These are phyloP conservation scores for Cryptosula pallasiana DNA, from an alignment of 2,888 invertebrate genomes.

Conservation along the genomic window DNA sequence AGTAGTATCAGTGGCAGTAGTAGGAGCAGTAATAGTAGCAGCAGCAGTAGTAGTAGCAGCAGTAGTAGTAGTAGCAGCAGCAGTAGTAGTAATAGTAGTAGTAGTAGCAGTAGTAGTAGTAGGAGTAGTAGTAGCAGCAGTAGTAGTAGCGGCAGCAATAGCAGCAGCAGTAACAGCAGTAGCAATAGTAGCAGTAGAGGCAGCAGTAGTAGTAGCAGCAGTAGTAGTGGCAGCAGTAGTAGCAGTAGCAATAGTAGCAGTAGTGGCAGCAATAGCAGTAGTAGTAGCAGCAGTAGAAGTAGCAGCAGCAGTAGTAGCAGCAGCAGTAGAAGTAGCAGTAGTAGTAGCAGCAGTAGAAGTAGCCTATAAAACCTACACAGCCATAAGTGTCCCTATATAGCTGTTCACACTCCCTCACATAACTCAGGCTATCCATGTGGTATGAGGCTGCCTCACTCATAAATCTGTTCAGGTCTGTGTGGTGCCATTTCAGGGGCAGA, in stretches of 20 bases:
- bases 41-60: slow-evolving; percentile 28
- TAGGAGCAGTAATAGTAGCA: no score
- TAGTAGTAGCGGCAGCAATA: not conserved
- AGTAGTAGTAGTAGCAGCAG: not conserved
- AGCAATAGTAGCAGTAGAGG: not conserved
- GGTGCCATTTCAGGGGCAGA: not conserved
- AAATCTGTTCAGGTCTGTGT: not conserved
- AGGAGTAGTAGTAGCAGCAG: not conserved
- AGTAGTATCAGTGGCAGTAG: not conserved
- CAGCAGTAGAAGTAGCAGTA: no score
- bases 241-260: not conserved
- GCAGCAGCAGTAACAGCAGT: not conserved
- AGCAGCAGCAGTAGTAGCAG: no score
- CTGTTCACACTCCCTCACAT: not conserved
- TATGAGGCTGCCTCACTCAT: slow-evolving; percentile 1
- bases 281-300: no score
- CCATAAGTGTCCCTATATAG: not conserved
- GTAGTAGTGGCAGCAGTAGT: not conserved
- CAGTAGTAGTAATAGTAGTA: not conserved
- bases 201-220: not conserved
- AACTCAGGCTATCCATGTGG: not conserved
- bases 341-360: no score
- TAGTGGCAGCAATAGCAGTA: no score
- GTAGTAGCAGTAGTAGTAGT: not conserved
- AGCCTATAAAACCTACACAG: not conserved